phyloP scores from a whole-genome alignment of 1,140 invertebrate genomes.

The Gonatopus flavifemur region DNA sequence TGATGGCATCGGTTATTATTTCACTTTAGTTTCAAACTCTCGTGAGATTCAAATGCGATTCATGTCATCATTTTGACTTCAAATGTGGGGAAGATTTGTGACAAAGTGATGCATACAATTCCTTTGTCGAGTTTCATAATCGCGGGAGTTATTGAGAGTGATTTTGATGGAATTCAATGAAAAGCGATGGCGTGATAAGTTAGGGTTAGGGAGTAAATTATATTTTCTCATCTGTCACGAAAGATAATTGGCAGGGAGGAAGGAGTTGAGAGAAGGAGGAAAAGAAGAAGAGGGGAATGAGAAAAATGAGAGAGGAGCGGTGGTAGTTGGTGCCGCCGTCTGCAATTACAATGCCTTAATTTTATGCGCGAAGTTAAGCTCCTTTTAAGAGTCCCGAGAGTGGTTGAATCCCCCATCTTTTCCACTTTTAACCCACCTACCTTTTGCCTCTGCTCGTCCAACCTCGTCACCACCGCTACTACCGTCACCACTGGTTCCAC shows the following conservation, averaged over 20 bases:
- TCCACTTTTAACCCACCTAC: background rate
- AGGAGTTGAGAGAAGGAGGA: conserved; percentile 8
- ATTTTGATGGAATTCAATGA: too few species aligned
- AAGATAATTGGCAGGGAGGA: background rate
- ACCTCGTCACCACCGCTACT: background rate
- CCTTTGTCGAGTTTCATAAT: too few species aligned
- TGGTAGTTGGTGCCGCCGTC: conserved; percentile 37
- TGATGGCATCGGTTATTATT: too few species aligned
- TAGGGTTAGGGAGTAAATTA: conserved; percentile 46
- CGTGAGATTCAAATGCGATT: too few species aligned
- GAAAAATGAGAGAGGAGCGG: too few species aligned
- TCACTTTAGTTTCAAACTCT: too few species aligned
- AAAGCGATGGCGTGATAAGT: too few species aligned
- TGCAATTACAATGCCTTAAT: conserved; percentile 55
- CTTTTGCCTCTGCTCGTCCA: background rate
- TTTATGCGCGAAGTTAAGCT: conserved; percentile 58
- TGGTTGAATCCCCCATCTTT: conserved; percentile 31
- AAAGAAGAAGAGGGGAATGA: conserved; percentile 21
- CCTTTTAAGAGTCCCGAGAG: conserved; percentile 50
- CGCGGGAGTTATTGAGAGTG: too few species aligned
- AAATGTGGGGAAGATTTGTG: too few species aligned
- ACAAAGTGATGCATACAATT: too few species aligned
- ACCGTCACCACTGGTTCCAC: conserved; percentile 26
- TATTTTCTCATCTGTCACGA: conserved; percentile 31
- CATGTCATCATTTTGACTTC: too few species aligned